phyloP scores from a whole-genome alignment of 2,113 vertebrate species.

The Damaliscus lunatus region DNA sequence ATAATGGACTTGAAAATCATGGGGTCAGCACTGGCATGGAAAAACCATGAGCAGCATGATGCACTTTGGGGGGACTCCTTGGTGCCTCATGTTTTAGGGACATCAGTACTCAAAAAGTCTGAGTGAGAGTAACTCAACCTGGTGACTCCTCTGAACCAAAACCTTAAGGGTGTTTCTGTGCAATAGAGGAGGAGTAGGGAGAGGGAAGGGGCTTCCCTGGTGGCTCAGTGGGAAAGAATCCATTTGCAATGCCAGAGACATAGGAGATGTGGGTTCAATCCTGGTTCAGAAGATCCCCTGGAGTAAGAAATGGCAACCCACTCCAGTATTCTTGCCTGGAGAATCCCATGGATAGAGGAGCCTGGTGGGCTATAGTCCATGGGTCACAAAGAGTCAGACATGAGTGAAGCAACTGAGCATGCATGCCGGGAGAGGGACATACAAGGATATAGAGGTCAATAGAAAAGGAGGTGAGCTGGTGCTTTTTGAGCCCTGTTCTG shows the following conservation, averaged over 20 bases:
- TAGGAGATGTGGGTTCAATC: not conserved
- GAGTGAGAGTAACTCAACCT: not conserved
- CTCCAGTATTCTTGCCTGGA: not conserved
- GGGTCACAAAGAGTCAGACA: not conserved
- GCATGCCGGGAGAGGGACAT: not conserved
- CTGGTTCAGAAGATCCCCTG: not conserved
- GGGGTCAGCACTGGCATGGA: fast-evolving
- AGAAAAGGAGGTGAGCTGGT: not conserved
- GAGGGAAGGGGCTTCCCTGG: not conserved
- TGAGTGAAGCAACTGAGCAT: not conserved
- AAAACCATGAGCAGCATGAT: not conserved
- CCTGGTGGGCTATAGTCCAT: not conserved
- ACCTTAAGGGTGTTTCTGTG: not conserved
- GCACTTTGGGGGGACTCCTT: not conserved
- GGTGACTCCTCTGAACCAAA: not conserved
- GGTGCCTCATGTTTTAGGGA: not conserved
- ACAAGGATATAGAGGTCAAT: not conserved
- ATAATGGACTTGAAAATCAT: not conserved
- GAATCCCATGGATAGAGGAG: not conserved
- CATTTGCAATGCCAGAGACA: not conserved
- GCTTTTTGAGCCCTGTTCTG: not conserved
- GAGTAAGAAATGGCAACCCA: not conserved
- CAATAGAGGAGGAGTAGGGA: not conserved
- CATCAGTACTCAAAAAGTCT: not conserved
- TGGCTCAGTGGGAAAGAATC: not conserved